Evolutionary conservation across 2,888 invertebrate species (phyloP).

Genomic region (Chymomyza procnemis): DNA sequence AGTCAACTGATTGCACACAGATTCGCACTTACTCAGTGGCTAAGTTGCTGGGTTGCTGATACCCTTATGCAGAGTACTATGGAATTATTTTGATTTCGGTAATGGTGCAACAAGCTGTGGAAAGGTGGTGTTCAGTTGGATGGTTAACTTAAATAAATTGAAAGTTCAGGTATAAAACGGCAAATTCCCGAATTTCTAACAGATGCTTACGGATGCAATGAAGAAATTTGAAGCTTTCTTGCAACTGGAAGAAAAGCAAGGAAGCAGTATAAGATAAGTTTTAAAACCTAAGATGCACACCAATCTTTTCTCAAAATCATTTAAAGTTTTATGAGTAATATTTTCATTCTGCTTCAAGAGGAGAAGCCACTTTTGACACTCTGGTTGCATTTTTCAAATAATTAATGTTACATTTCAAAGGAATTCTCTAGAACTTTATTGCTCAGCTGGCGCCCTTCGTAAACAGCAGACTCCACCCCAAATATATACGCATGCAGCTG

Average conservation of each 20-base stretch:
- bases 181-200: too few relatives aligned
- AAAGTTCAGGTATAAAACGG: too few relatives aligned
- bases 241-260: too few relatives aligned
- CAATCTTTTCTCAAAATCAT: too few relatives aligned
- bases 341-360: conserved; percentile 40
- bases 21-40: conserved; percentile 73
- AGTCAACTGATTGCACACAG: conserved; percentile 73
- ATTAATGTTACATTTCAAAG: conserved; percentile 16
- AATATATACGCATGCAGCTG: conserved; percentile 11
- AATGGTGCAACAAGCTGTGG: too few relatives aligned
- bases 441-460: conserved; percentile 36
- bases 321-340: too few relatives aligned
- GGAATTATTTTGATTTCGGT: neutral
- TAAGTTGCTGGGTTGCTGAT: conserved; percentile 11
- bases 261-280: too few relatives aligned
- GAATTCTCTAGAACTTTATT: conserved; percentile 34
- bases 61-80: neutral
- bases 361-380: conserved; percentile 46
- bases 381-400: conserved; percentile 7
- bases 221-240: neutral
- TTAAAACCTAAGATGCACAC: too few relatives aligned
- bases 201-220: too few relatives aligned
- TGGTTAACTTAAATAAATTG: too few relatives aligned
- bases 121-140: too few relatives aligned
- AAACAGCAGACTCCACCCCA: conserved; percentile 39